Evolutionary conservation across 1,140 invertebrate species (phyloP), one percentile per base, ranked within the genome.

Genomic region (Eriocheir sinensis): DNA sequence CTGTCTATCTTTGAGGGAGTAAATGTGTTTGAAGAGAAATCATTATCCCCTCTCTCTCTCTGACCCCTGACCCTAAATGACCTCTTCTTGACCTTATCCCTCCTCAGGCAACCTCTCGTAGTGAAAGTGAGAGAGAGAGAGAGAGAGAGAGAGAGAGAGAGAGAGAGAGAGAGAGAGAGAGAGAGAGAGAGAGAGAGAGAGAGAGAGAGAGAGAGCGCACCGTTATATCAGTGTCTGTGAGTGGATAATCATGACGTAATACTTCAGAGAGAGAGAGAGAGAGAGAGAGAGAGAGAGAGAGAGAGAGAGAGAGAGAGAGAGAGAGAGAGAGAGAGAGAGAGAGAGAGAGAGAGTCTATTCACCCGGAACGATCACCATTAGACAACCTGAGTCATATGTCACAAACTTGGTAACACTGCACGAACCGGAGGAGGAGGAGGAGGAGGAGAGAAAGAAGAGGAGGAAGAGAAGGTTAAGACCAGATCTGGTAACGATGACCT

Each of bases 101-200:
- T n/a, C 27, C n/a, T 32, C 40, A 44, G 6, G 27, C 89, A 21
- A 27, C 48, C 48, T 8, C 36, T 21, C 83, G n/a, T 34, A 48
- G 48, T 34, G 40, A 90, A 36, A 48, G 48, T 90, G 40, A 90
- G 89, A 90, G 89, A 60, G 44, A 60, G n/a, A 60, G 44, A 60
- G 44, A 90, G 89, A 53, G 89, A 90, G 89, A 53, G 89, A 53
- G 89, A 53, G 89, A 90, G 41, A 60, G 40, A 44, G 40, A 72
- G 60, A 72, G 17, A n/a, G 27, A n/a, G 60, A 72, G 60, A 72
- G 60, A 88, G 85, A 88, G 81, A 85, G 81, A 85, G 81, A 85
- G 81, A 85, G 81, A 85, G 81, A 85, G 81, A 85, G 81, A 85
- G 81, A 83, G 81, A 85, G 81, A 85, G 81, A 85, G n/a, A 85